A percentile compares a stretch with the other conserved stretches of the same genome.
Evolutionary conservation across 2,797 vertebrate species (phyloP).

Genomic region (Sebastes itinus): DNA sequence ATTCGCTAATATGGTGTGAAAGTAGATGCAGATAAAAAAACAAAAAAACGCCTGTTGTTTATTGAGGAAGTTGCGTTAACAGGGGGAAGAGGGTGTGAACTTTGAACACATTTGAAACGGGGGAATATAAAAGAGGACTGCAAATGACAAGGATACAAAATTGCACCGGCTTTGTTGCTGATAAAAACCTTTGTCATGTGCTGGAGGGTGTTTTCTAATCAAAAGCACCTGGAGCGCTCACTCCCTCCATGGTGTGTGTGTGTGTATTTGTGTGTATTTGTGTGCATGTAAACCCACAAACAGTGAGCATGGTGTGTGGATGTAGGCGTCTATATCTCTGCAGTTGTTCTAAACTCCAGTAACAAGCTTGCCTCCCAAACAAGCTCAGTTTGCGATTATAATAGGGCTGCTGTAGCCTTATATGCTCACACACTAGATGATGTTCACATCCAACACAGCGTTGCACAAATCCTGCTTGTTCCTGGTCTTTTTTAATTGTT

Average conservation of each 20-base stretch:
- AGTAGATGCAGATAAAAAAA: constrained; percentile 73
- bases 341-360: constrained; percentile 60
- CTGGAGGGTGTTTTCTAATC: constrained; percentile 86
- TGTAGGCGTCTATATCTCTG: constrained; percentile 19
- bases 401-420: constrained; percentile 30
- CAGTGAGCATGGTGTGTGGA: constrained; percentile 4
- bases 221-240: constrained; percentile 86
- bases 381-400: constrained; percentile 52
- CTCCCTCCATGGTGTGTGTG: constrained; percentile 48
- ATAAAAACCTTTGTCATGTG: constrained; percentile 78
- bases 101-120: constrained; percentile 68
- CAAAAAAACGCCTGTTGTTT: constrained; percentile 65
- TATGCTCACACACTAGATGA: constrained; percentile 1
- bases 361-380: constrained; percentile 51
- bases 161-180: constrained; percentile 65
- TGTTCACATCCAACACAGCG: constrained; percentile 13
- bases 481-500: background rate
- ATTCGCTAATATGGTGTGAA: constrained; percentile 72
- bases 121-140: constrained; percentile 65
- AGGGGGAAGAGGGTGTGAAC: constrained; percentile 62
- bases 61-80: constrained; percentile 71
- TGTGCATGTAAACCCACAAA: constrained; percentile 10
- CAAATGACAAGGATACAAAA: constrained; percentile 72
- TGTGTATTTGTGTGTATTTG: background rate
- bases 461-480: background rate